Evolutionary conservation across 2,888 invertebrate species (phyloP), one percentile per base, ranked within the genome.

Genomic region (Linnaemya vulpina): DNA sequence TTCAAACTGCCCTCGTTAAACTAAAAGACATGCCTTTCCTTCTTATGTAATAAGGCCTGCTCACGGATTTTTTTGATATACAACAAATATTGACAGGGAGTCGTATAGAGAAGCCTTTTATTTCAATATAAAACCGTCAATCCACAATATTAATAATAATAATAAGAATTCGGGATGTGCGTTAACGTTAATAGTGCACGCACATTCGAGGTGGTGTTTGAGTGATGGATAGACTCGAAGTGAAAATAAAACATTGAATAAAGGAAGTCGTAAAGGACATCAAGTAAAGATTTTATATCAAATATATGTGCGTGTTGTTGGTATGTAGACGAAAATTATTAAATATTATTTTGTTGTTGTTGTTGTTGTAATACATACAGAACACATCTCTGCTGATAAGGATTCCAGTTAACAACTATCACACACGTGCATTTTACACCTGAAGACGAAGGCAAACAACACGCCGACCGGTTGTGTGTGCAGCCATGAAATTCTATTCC

Each of bases 181-280:
- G 89, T 88, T 90, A 90, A 90, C 89, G 89, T 90, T 81, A 63
- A 89, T 90, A 88, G 83, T 87, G 87, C 90, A 90, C 90, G 90
- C 90, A 90, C 89, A 88, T 89, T 86, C 87, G 75, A 87, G 76
- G 83, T 77, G 77, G 73, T 63, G 68, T 73, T 73, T 62, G 25
- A 38, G 43, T 77, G 60, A 75, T 81, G 74, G 68, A 74, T 67
- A 51, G 51, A 81, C 40, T 51, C 17, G 17, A 74, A 68, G 60
- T 35, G 35, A 13, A 43, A 58, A 22, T 8, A 46, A 46, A 43
- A 40, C n/a, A 60, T 38, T 20, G 35, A 49, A 40, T 20, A 67
- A 60, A 17, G 1, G 10, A n/a, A 25, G 9, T 30, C 55, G 20
- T 8, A 30, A 35, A 60, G 4, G 43, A 71, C 43, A 43, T 35